These are phyloP conservation scores for Azemiops feae DNA, from an alignment of 2,113 vertebrate species.

Conservation along the genomic window DNA sequence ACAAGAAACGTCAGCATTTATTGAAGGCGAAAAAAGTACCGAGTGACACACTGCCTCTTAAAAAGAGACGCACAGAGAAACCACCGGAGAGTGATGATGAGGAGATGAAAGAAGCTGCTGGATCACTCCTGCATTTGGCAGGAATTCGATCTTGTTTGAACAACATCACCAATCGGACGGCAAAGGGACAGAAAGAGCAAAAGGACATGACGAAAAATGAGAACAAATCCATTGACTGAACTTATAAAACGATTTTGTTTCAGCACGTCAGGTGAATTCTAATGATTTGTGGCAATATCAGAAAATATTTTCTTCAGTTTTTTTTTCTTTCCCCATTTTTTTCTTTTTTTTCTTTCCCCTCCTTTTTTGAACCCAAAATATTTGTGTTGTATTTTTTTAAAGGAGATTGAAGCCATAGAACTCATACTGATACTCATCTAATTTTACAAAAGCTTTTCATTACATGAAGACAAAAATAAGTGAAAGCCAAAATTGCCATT, in stretches of 20 bases:
- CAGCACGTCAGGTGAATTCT: slow-evolving; percentile 99
- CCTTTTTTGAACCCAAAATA: slow-evolving; percentile 75
- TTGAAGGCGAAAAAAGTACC: slow-evolving; percentile 87
- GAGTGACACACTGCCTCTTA: slow-evolving; percentile 93
- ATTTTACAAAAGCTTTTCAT: slow-evolving; percentile 81
- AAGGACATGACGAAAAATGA: slow-evolving; percentile 94
- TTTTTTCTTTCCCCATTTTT: slow-evolving; percentile 68
- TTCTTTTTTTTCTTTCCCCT: slow-evolving; percentile 62
- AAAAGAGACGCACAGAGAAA: slow-evolving; percentile 95
- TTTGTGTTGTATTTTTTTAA: slow-evolving; percentile 84
- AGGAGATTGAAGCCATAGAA: slow-evolving; percentile 99
- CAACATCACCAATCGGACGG: slow-evolving; percentile 99
- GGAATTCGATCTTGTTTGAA: slow-evolving; percentile 98
- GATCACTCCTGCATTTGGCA: slow-evolving; percentile 94
- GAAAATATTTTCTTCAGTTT: slow-evolving; percentile 82
- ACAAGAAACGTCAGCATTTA: slow-evolving; percentile 90
- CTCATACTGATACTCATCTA: slow-evolving; percentile 83
- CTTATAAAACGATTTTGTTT: slow-evolving; percentile 88
- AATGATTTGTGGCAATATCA: slow-evolving; percentile 99
- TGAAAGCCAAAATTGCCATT: slow-evolving; percentile 75
- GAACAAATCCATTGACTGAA: slow-evolving; percentile 91
- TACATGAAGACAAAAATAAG: slow-evolving; percentile 71
- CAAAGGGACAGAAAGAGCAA: slow-evolving; percentile 98
- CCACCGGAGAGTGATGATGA: slow-evolving; percentile 95
- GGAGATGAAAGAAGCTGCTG: slow-evolving; percentile 99